A percentile compares a stretch with the other conserved stretches of the same genome.
Conservation (phyloP, 1,140 invertebrate genomes). For the Zaprionus gabonicus region DNA sequence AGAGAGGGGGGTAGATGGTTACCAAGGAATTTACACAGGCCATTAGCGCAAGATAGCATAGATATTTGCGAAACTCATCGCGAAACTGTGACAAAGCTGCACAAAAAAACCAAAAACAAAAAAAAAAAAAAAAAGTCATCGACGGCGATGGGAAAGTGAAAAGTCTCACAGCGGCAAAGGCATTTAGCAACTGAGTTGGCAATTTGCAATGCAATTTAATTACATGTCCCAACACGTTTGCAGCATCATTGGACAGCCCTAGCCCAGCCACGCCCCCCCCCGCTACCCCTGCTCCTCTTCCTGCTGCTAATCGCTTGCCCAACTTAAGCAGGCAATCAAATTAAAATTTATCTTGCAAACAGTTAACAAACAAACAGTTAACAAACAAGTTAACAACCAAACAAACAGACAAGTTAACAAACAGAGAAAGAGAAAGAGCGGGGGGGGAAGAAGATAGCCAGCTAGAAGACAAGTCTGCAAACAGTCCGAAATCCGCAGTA, state of each 20-base stretch:
- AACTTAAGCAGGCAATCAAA: constrained; percentile 32
- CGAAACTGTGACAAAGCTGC: constrained; percentile 11
- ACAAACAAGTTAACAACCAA: neutral
- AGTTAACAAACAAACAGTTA: constrained; percentile 15
- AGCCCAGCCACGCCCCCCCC: neutral
- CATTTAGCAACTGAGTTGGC: constrained; percentile 25
- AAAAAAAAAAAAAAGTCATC: constrained; percentile 30
- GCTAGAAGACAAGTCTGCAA: constrained; percentile 2
- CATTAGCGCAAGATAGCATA: constrained; percentile 32
- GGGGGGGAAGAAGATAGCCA: neutral
- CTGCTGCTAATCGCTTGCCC: neutral
- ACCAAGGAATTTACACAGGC: constrained; percentile 19
- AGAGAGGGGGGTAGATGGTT: neutral
- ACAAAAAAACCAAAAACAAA: constrained; percentile 2
- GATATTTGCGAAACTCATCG: constrained; percentile 30
- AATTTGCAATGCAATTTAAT: constrained; percentile 37
- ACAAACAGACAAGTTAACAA: constrained; percentile 11
- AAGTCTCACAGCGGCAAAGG: constrained; percentile 30
- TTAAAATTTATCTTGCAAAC: constrained; percentile 22
- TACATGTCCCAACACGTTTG: constrained; percentile 20
- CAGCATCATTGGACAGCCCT: constrained; percentile 13
- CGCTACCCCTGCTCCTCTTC: neutral
- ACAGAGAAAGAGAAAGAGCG: neutral
- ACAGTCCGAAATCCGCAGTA: constrained; percentile 17
- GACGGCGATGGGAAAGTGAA: constrained; percentile 47